Evolutionary conservation across 1,140 invertebrate genomes (phyloP), one percentile per base, ranked within the genome.

Genomic region (Mamestra configurata): DNA sequence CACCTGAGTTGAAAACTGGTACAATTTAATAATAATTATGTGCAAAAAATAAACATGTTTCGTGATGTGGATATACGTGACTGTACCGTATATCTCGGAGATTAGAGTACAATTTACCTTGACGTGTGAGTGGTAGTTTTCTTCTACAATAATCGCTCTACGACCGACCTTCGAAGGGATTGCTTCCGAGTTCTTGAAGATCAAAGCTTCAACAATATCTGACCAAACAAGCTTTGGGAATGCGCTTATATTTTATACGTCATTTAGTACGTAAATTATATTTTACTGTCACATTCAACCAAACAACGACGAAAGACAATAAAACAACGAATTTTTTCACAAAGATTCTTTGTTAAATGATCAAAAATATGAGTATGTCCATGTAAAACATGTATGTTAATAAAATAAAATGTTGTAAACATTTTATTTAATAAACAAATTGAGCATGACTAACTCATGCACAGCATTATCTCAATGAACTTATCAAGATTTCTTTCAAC

Each of bases 111-210:
- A 82, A 46, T 71, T 80, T 75, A 8, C 43, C 8, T 73, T 43
- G 31, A 0, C 6, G 11, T n/a, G 57, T 37, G 20, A 18, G 0
- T 77, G 73, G 46, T 68, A 66, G 66, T 81, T 81, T 85, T 80
- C 80, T 79, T 84, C 57, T 76, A 80, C 57, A 80, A 73, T 64
- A 70, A 77, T 81, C 57, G 61, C 37, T 51, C 72, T 35, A 80
- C 55, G 59, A 59, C 13, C 72, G 81, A 80, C 85, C 85, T 86
- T 84, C 81, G 20, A 78, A 84, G 79, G 83, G 81, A 81, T 77
- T 64, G 72, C 82, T 87, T 87, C 82, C 84, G 81, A 87, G 84
- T 88, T 84, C 76, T 82, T 82, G 77, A 77, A 68, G 61, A 78
- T 80, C 59, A 80, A 82, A 76, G 51, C 61, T 66, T 68, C 51